Conservation (phyloP, 2,113 vertebrate species). For the Trogon surrucura region DNA sequence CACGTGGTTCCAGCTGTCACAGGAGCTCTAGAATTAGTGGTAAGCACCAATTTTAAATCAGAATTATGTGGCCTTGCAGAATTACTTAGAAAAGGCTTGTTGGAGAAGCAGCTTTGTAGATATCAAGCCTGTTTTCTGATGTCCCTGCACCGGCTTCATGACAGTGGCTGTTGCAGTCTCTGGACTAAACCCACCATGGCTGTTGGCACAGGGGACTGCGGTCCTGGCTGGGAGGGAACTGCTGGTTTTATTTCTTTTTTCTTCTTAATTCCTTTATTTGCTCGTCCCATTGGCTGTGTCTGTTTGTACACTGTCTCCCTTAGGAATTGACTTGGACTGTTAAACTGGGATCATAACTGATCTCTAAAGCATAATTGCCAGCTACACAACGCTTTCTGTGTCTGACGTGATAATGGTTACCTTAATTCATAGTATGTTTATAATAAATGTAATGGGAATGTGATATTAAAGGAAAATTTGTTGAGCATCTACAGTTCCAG, state of each 20-base stretch:
- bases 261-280: background rate
- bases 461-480: background rate
- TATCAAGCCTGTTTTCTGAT: background rate
- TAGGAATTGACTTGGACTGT: background rate
- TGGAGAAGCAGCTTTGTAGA: background rate
- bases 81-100: background rate
- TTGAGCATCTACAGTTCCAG: background rate
- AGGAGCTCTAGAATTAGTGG: background rate
- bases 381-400: background rate
- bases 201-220: too few species aligned
- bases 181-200: background rate
- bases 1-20: background rate
- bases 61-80: background rate
- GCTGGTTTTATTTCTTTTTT: background rate
- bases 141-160: rapidly evolving
- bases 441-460: background rate
- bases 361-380: background rate
- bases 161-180: background rate
- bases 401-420: background rate
- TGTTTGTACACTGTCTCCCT: background rate
- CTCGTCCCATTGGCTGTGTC: background rate
- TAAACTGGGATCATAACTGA: background rate
- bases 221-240: background rate
- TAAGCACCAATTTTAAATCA: background rate
- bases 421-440: background rate